Evolutionary conservation across 2,888 invertebrate species (phyloP).

Genomic region (Mellilla xanthometata): DNA sequence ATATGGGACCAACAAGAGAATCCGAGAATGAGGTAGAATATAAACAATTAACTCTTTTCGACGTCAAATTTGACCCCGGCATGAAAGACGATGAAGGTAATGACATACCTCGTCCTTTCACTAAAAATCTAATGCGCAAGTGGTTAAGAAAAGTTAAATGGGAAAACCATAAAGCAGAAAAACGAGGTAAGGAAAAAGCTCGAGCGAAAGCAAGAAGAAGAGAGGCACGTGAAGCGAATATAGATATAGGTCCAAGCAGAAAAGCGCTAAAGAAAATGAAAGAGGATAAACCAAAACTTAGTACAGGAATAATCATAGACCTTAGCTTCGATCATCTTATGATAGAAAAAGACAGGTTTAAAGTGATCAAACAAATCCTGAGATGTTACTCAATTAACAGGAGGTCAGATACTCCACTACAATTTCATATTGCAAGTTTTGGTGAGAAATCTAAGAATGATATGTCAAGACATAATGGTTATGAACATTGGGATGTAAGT

Average conservation of each 20-base stretch:
- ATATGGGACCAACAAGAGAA: slow-evolving; percentile 24
- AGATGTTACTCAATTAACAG: slow-evolving; percentile 96
- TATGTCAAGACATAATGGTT: slow-evolving; percentile 92
- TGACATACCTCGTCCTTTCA: slow-evolving; percentile 71
- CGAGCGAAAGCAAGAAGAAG: slow-evolving; percentile 87
- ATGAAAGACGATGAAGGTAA: slow-evolving; percentile 70
- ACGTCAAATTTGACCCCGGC: slow-evolving; percentile 69
- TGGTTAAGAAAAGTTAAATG: slow-evolving; percentile 88
- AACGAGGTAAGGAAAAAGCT: slow-evolving; percentile 87
- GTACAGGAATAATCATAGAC: slow-evolving; percentile 91
- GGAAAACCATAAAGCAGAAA: slow-evolving; percentile 86
- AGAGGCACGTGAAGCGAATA: slow-evolving; percentile 87
- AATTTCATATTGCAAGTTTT: slow-evolving; percentile 92
- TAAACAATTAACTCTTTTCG: slow-evolving; percentile 63
- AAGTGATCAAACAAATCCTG: slow-evolving; percentile 94
- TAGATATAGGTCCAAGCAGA: slow-evolving; percentile 89
- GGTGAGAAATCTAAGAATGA: slow-evolving; percentile 87
- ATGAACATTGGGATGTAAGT: slow-evolving; percentile 95
- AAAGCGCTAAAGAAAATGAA: slow-evolving; percentile 90
- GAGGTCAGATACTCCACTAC: slow-evolving; percentile 89
- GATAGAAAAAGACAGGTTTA: slow-evolving; percentile 93
- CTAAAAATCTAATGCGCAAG: slow-evolving; percentile 86
- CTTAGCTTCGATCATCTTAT: slow-evolving; percentile 95
- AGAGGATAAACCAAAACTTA: slow-evolving; percentile 86
- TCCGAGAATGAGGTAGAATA: slow-evolving; percentile 39